Evolutionary conservation across 1,140 invertebrate genomes (phyloP).

Genomic region (Brachionus paranguensis): DNA sequence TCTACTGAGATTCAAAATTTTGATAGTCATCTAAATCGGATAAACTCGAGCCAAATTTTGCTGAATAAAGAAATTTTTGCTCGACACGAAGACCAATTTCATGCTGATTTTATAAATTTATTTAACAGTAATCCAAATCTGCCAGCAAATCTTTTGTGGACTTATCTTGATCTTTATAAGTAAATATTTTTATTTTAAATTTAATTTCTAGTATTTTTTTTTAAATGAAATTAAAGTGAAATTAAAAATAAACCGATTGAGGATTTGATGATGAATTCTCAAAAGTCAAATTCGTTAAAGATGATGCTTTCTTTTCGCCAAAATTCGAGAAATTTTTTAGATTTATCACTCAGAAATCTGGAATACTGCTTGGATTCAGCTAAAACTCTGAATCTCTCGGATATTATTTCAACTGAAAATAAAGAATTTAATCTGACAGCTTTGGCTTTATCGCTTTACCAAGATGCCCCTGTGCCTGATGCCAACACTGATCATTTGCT

Average conservation of each 20-base stretch:
- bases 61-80: neutral
- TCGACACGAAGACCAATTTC: neutral
- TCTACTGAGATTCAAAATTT: neutral
- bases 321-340: neutral
- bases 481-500: neutral
- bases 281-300: neutral
- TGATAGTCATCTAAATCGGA: neutral
- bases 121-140: neutral
- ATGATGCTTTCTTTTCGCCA: slow-evolving; percentile 22
- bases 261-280: neutral
- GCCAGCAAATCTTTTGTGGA: neutral
- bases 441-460: neutral
- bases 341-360: slow-evolving; percentile 22
- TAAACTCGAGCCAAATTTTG: neutral
- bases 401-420: neutral
- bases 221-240: neutral
- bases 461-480: neutral
- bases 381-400: neutral
- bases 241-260: neutral
- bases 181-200: neutral
- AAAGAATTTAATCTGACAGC: neutral
- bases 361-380: neutral
- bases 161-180: slow-evolving; percentile 14
- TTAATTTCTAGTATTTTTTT: neutral
- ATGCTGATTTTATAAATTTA: neutral